Conservation (phyloP, 2,888 invertebrate genomes). For the Campoletis raptor region DNA sequence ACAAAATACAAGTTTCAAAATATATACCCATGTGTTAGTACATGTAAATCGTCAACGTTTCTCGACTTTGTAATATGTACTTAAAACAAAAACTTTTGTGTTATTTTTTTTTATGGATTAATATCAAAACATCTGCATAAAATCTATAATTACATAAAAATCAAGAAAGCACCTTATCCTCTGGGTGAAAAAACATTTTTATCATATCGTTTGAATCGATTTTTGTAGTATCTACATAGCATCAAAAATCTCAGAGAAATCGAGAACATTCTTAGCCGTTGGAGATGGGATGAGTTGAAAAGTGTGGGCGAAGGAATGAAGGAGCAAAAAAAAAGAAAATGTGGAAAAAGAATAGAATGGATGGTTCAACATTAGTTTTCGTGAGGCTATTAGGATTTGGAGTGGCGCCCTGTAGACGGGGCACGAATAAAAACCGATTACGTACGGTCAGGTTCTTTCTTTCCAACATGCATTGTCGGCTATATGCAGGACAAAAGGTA, state of each 20-base stretch:
- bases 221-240: background rate
- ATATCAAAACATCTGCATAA: no score
- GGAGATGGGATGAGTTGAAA: background rate
- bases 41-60: no score
- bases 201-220: no score
- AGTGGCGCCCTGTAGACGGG: slow-evolving; percentile 59
- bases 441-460: slow-evolving; percentile 65
- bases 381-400: slow-evolving; percentile 48
- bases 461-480: slow-evolving; percentile 1
- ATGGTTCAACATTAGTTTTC: slow-evolving; percentile 33
- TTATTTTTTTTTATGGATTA: background rate
- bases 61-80: no score
- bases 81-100: background rate
- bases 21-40: no score
- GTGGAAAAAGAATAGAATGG: background rate
- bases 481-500: slow-evolving; percentile 60
- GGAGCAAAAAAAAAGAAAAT: background rate
- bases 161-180: no score
- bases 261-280: background rate
- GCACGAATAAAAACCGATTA: slow-evolving; percentile 65
- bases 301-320: background rate
- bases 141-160: no score
- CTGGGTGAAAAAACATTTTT: no score
- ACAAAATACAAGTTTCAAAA: no score
- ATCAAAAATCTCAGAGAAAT: background rate